phyloP scores from a whole-genome alignment of 2,113 vertebrate genomes.

The Uria lomvia region DNA sequence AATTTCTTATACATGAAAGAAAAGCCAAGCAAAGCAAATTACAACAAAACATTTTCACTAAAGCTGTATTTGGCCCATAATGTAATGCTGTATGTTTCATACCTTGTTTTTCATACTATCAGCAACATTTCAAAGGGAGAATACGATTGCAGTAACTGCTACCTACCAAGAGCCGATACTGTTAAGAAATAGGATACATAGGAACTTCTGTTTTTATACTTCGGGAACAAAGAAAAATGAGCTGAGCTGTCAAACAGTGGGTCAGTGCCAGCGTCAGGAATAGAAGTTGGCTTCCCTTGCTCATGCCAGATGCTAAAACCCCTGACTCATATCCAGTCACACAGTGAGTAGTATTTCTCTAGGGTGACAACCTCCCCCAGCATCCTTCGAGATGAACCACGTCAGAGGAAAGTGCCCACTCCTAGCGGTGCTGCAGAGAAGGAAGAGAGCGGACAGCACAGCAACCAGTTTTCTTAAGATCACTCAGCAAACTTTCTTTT shows the following conservation, averaged over 20 bases:
- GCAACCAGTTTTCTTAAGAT: background rate
- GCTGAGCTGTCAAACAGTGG: background rate
- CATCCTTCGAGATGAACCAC: background rate
- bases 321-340: rapidly evolving
- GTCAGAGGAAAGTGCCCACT: rapidly evolving
- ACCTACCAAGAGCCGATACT: background rate
- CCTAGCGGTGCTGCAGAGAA: background rate
- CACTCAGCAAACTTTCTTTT: background rate
- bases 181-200: background rate
- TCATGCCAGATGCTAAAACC: background rate
- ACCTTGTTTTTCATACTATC: background rate
- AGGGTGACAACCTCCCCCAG: background rate
- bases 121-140: background rate
- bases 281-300: background rate
- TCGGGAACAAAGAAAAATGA: background rate
- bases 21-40: background rate
- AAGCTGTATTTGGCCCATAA: background rate
- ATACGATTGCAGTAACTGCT: background rate
- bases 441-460: background rate
- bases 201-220: background rate
- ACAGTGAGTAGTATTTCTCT: background rate
- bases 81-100: background rate
- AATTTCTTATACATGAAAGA: background rate
- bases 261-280: background rate
- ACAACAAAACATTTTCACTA: background rate